Evolutionary conservation across 2,888 invertebrate species (phyloP), one percentile per base, ranked within the genome.

Genomic region (Plebejus anna): DNA sequence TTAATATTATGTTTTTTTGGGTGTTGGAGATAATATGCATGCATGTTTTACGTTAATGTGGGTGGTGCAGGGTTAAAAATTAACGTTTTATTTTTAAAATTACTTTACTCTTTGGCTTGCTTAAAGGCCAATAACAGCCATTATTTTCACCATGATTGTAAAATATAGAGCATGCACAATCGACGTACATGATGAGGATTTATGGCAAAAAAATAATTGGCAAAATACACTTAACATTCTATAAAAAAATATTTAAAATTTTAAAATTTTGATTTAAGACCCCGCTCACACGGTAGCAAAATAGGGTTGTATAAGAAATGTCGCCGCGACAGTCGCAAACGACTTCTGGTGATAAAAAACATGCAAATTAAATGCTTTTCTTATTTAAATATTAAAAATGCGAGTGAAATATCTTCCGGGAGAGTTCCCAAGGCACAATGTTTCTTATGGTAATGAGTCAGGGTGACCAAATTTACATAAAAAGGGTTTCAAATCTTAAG

Each of bases 331-430:
- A 66, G 13, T 66, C 61, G 61, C 4, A 28, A n/a, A 13, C 66
- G 3, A 32, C 36, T 28, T 61, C 11, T 13, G 28, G 61, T 66
- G 1, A 1, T 66, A 32, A 66, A 66, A 61, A 66, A 32, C 0
- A 66, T 66, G 66, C 32, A 66, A 66, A 66, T 32, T 16, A 32
- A 66, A 66, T 36, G 16, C 66, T 16, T 66, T 66, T 66, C 66
- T 66, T 66, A 66, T 66, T 66, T 66, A 66, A 66, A 66, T 66
- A 66, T 66, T 16, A 66, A 66, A 66, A 66, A 66, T 5, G 36
- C 66, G 16, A 66, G 66, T 36, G 72, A 51, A 73, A 28, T 32
- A 13, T 51, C 22, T 73, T 73, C 73, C 73, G 47, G 51, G 7
- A 32, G 55, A 9, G 51, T 55, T 73, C 73, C 72, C 72, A 72